Base-by-base conservation (phyloP, 2,888 invertebrate genomes). In the Sussaba pulchella region DNA sequence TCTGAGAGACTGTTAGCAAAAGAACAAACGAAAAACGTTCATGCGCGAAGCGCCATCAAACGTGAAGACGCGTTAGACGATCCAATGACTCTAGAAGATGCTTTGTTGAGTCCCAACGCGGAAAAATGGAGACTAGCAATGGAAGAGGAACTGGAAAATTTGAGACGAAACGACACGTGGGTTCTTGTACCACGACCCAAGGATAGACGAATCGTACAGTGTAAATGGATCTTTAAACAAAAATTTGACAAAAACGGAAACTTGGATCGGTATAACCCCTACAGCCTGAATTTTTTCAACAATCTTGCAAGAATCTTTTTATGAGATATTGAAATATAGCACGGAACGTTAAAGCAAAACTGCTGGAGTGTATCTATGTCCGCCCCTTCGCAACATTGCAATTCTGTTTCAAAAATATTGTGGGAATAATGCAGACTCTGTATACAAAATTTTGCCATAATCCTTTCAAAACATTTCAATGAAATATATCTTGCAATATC, bases 211-310 rank as follows among this genome's bases (percentile, higher is more conserved):
- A 17, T 59, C 2, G 59, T 39, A 14, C 17, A 39, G 31, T 59
- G 39, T 10, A 59, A 59, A 59, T 59, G 39, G 59, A 59, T 59
- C 5, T 59, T 59, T 31, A 59, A 36, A 39, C 1, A 10, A 10
- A 59, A 59, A 39, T 59, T 17, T 10, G 59, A 59, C 14, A 59
- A 59, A 17, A 10, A 59, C 36, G 59, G 39, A 39, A 36, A 36
- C 19, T 36, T 59, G 39, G 39, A 59, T 9, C 14, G 59, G 12
- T 59, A 36, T 19, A 59, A n/a, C n/a, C n/a, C n/a, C n/a, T n/a
- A n/a, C n/a, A n/a, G n/a, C n/a, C n/a, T n/a, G n/a, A n/a, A n/a
- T n/a, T n/a, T n/a, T n/a, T n/a, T n/a, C n/a, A n/a, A n/a, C n/a
- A n/a, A n/a, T n/a, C n/a, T n/a, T n/a, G n/a, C n/a, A n/a, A n/a